Evolutionary conservation across 2,888 invertebrate species (phyloP).

Genomic region (Phyllotreta striolata): DNA sequence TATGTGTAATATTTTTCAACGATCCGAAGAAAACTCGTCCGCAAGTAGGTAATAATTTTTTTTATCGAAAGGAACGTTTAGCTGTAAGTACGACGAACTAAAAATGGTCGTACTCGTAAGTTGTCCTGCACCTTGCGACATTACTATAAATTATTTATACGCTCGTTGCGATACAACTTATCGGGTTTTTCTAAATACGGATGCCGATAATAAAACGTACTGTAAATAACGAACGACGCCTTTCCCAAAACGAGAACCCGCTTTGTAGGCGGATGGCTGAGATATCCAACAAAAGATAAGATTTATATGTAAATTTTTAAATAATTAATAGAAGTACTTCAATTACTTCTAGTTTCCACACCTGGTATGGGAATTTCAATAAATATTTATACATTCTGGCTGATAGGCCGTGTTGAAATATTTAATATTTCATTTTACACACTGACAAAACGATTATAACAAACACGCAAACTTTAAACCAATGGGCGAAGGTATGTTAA

Average conservation of each 20-base stretch:
- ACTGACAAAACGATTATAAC: no score
- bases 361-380: neutral
- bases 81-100: neutral
- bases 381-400: no score
- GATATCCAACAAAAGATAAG: constrained; percentile 2
- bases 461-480: no score
- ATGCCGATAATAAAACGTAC: neutral
- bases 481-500: no score
- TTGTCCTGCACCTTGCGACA: constrained; percentile 10
- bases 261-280: constrained; percentile 6
- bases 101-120: constrained; percentile 4
- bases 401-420: no score
- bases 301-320: constrained; percentile 1
- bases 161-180: constrained; percentile 7
- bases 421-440: no score
- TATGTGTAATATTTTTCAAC: no score
- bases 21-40: no score
- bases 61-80: no score
- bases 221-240: neutral
- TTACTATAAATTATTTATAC: constrained; percentile 11
- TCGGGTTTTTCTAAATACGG: constrained; percentile 14
- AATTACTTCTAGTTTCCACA: constrained; percentile 9
- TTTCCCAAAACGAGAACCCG: no score
- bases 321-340: constrained; percentile 3
- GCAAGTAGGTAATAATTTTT: no score